Conservation (phyloP, 2,113 vertebrate species). For the Gavia stellata region DNA sequence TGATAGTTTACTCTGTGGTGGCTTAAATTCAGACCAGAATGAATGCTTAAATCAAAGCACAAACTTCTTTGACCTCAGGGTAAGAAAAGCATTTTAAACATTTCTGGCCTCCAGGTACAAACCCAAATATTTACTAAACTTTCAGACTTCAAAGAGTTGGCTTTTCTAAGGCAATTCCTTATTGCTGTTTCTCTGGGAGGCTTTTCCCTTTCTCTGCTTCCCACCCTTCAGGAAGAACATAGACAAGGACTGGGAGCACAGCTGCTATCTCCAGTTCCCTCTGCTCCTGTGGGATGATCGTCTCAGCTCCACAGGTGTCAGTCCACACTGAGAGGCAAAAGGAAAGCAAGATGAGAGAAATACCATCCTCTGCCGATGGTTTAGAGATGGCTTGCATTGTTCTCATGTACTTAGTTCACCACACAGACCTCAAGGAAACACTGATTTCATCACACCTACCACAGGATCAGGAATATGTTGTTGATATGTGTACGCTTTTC, state of each 20-base stretch:
- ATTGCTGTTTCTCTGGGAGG: neutral
- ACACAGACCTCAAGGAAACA: neutral
- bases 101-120: neutral
- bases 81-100: conserved; percentile 28
- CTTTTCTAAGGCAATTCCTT: neutral
- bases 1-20: neutral
- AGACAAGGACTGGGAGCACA: neutral
- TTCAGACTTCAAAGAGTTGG: neutral
- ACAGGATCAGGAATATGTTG: neutral
- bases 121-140: conserved; percentile 22
- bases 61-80: neutral
- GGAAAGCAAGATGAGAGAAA: neutral
- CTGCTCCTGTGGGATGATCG: neutral
- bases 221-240: neutral
- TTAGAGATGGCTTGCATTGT: neutral
- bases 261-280: neutral
- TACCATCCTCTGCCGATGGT: neutral
- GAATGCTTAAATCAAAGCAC: conserved; percentile 33
- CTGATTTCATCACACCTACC: neutral
- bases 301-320: neutral
- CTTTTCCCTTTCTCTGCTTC: neutral
- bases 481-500: neutral
- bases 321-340: neutral
- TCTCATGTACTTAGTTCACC: neutral
- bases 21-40: conserved; percentile 7